These are phyloP conservation scores for Empidonax traillii DNA, from an alignment of 2,113 vertebrate species.

Conservation along the genomic window DNA sequence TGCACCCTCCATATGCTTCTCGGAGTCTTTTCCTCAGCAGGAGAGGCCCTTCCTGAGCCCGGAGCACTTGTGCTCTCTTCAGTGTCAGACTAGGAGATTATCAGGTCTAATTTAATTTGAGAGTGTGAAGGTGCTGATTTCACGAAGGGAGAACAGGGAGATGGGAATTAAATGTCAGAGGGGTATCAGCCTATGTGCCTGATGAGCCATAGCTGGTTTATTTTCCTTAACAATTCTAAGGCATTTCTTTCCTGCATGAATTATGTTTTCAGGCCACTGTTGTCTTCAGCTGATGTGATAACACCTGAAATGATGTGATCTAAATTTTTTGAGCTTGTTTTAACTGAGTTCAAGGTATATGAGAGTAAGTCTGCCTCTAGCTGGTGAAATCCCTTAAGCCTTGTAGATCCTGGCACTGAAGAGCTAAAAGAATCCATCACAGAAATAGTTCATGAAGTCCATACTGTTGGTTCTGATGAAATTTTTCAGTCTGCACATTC, in stretches of 20 bases:
- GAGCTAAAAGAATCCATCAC: background rate
- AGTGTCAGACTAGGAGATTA: background rate
- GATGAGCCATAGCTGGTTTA: background rate
- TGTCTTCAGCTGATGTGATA: background rate
- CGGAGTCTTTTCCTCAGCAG: background rate
- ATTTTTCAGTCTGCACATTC: background rate
- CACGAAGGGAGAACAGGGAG: background rate
- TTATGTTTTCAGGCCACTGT: background rate
- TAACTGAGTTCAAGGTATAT: background rate
- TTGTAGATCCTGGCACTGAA: background rate
- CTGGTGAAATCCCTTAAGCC: background rate
- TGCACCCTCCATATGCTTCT: background rate
- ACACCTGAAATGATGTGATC: background rate
- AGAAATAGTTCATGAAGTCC: background rate
- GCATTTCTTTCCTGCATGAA: background rate
- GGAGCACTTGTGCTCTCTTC: slow-evolving; percentile 2
- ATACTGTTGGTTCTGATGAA: background rate
- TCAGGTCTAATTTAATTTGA: slow-evolving; percentile 15
- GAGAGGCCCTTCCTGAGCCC: background rate
- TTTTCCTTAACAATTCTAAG: background rate
- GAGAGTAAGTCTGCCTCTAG: background rate
- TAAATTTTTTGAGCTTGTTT: background rate
- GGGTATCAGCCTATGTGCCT: background rate
- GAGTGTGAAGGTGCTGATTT: background rate
- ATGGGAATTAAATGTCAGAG: slow-evolving; percentile 6